phyloP scores from a whole-genome alignment of 1,140 invertebrate genomes.

The Drosophila bocki region DNA sequence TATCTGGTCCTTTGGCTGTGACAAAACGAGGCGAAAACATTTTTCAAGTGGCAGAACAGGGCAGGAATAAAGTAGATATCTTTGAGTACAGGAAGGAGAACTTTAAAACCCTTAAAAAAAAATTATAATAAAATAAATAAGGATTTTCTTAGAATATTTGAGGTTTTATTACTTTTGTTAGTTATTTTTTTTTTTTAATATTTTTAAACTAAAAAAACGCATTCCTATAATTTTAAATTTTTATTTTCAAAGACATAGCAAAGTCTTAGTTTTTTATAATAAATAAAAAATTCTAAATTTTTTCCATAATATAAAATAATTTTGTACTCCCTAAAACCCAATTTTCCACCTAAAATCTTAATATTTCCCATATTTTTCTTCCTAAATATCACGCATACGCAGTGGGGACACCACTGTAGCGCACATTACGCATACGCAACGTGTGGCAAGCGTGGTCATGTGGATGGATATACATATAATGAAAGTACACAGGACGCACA shows the following conservation, averaged over 20 bases:
- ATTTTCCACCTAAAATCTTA: neutral
- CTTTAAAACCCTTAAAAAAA: neutral
- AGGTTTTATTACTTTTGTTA: neutral
- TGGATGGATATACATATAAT: constrained; percentile 44
- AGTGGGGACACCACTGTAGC: constrained; percentile 15
- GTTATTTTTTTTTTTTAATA: neutral
- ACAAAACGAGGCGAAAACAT: constrained; percentile 8
- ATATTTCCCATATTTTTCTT: neutral
- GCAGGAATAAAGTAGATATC: neutral
- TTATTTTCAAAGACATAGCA: neutral
- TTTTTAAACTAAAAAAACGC: neutral
- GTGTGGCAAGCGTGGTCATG: constrained; percentile 19
- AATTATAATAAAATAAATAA: neutral
- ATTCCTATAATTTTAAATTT: neutral
- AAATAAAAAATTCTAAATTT: neutral
- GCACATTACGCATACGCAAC: constrained; percentile 72
- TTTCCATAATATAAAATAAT: too few relatives aligned
- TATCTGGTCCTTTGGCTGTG: constrained; percentile 17
- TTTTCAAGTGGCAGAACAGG: neutral
- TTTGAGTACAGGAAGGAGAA: too few relatives aligned
- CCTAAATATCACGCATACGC: constrained; percentile 46
- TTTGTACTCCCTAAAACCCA: neutral
- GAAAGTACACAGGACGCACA: constrained; percentile 52
- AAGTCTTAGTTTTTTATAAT: too few relatives aligned
- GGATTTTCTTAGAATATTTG: neutral